Evolutionary conservation across 2,113 vertebrate species (phyloP), one percentile per base, ranked within the genome.

Genomic region (Eonycteris spelaea): DNA sequence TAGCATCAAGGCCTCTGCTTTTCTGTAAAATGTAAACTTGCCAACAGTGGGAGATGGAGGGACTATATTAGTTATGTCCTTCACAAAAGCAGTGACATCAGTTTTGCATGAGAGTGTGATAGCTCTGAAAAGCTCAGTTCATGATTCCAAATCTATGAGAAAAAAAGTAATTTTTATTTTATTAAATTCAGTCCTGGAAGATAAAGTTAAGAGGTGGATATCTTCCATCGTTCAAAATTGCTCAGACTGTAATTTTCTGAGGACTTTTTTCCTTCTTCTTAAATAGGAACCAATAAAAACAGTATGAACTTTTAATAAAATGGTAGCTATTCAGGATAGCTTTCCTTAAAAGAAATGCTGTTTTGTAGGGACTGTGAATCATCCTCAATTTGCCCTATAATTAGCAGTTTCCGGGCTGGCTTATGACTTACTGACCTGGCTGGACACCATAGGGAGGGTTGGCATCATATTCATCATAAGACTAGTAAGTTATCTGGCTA

Each of bases 151-250:
- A 30, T 84, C 91, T 65, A 15, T 80, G 57, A 61, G 79, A 88
- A 71, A 80, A 94, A 86, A 48, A 2, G n/a, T 77, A 95, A 87
- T 80, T 96, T 97, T 87, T 89, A 88, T 28, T 94, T 93, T 91
- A 94, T 86, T 96, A 88, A 93, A 89, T 38, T 85, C 48, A 68
- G 21, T 93, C 91, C 38, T 88, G 38, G 45, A 79, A 96, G 67
- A 95, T 88, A 53, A 82, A 82, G n/a, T 48, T 88, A 19, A 59
- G 48, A 90, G 26, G 48, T 93, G 28, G 12, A 35, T 87, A 85
- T 93, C 13, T 91, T 84, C 28, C 57, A 75, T 15, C 16, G 15
- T 67, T 43, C 59, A 82, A 80, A 67, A 85, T 61, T 80, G 3
- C 7, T 65, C 48, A 13, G 35, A 80, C 95, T 43, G 63, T 70